These are phyloP conservation scores for Uropetala carovei DNA, from an alignment of 2,888 invertebrate genomes.

Conservation along the genomic window DNA sequence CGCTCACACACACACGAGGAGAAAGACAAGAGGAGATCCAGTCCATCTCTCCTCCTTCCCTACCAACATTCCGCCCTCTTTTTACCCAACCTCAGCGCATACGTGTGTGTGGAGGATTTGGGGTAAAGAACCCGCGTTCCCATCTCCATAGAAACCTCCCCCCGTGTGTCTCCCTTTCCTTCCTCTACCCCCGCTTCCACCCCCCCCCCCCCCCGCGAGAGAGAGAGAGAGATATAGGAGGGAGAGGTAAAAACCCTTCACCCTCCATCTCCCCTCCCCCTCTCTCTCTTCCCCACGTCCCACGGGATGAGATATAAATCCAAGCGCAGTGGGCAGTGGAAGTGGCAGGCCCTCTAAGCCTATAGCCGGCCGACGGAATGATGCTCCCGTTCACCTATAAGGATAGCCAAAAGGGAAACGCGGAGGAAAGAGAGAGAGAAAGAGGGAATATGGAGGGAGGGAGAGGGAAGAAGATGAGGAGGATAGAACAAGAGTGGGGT, in stretches of 20 bases:
- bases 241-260: neutral
- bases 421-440: neutral
- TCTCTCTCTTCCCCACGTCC: slow-evolving; percentile 30
- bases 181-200: too few relatives aligned
- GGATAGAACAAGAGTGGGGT: neutral
- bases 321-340: slow-evolving; percentile 50
- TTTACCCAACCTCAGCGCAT: neutral
- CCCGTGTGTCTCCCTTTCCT: neutral
- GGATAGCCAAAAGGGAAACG: neutral
- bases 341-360: slow-evolving; percentile 51
- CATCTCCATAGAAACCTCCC: slow-evolving; percentile 42
- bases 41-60: slow-evolving; percentile 11
- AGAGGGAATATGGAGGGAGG: neutral
- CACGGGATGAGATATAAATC: slow-evolving; percentile 61
- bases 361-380: slow-evolving; percentile 30
- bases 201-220: neutral
- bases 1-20: neutral
- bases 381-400: neutral
- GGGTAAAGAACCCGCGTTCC: slow-evolving; percentile 53
- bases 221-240: neutral
- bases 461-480: neutral
- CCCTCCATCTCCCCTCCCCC: neutral
- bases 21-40: slow-evolving; percentile 24
- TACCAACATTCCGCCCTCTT: neutral
- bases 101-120: slow-evolving; percentile 35